These are phyloP conservation scores for Dryococelus australis DNA, from an alignment of 2,888 invertebrate species.

Conservation along the genomic window DNA sequence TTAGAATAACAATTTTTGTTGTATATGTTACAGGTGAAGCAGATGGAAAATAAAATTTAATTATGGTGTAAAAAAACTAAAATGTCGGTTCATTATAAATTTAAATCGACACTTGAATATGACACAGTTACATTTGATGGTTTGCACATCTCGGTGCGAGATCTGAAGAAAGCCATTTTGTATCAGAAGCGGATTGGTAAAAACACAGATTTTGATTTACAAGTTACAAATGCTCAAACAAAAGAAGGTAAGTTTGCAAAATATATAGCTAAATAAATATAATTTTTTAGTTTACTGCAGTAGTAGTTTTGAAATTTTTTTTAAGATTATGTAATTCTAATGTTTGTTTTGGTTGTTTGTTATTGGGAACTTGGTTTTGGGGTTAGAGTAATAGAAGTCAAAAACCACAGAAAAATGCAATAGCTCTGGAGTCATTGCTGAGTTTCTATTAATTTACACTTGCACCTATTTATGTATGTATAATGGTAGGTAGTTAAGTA, in stretches of 20 bases:
- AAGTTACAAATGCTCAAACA: conserved; percentile 96
- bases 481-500: too few species aligned
- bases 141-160: conserved; percentile 92
- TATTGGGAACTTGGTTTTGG: too few species aligned
- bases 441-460: too few species aligned
- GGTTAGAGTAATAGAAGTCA: too few species aligned
- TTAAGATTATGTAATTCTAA: too few species aligned
- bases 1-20: too few species aligned
- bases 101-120: conserved; percentile 94
- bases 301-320: not conserved
- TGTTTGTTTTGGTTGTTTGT: too few species aligned
- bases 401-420: too few species aligned
- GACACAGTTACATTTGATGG: conserved; percentile 98
- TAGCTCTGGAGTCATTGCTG: too few species aligned
- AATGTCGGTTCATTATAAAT: conserved; percentile 98
- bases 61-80: conserved; percentile 34
- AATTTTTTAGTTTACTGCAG: not conserved
- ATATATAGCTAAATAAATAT: not conserved
- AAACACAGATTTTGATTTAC: conserved; percentile 93
- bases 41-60: not conserved
- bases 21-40: not conserved
- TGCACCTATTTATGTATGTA: too few species aligned
- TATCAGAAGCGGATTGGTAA: conserved; percentile 95
- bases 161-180: conserved; percentile 93
- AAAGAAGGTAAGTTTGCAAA: conserved; percentile 80